These are phyloP conservation scores for Anabacerthia variegaticeps DNA, from an alignment of 2,797 vertebrate genomes.

Conservation along the genomic window DNA sequence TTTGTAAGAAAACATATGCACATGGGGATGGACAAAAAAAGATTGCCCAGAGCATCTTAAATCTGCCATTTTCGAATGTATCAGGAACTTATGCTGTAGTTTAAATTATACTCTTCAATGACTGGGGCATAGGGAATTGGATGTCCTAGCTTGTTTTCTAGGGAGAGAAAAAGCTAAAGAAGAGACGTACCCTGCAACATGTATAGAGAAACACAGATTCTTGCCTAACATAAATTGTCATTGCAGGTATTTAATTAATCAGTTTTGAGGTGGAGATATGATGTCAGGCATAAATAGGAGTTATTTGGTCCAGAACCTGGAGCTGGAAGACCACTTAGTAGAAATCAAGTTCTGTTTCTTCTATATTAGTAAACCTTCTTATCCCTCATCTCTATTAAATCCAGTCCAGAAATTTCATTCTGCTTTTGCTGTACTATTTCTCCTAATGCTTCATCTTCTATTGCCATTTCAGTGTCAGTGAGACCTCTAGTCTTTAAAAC, in stretches of 20 bases:
- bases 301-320: background rate
- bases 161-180: background rate
- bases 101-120: background rate
- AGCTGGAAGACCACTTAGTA: background rate
- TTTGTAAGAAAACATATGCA: conserved; percentile 18
- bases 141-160: background rate
- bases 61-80: background rate
- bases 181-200: background rate
- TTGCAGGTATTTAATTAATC: background rate
- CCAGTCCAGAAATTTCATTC: background rate
- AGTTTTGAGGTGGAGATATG: background rate
- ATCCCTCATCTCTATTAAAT: background rate
- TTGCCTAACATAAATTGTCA: background rate
- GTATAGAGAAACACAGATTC: background rate
- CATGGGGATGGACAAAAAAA: background rate
- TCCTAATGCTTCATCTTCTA: background rate
- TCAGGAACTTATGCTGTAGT: background rate
- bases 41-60: background rate
- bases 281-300: background rate
- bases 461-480: background rate
- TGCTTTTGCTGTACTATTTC: background rate
- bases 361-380: background rate
- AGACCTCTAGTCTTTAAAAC: background rate
- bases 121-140: background rate
- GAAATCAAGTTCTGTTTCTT: background rate